Evolutionary conservation across 2,888 invertebrate species (phyloP).

Genomic region (Alviniconcha strummeri): DNA sequence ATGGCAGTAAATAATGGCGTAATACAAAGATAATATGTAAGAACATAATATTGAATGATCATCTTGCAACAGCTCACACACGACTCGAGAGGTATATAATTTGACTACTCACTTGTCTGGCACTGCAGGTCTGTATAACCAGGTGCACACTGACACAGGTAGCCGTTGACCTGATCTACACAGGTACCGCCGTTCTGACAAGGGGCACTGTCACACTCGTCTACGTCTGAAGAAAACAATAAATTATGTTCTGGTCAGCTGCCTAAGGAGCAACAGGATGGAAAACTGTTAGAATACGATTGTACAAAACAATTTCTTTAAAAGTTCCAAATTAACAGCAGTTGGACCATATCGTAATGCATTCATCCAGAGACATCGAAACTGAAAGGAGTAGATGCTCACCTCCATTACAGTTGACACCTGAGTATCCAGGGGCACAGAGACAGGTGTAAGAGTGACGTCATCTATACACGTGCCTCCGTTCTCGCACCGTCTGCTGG

Average conservation of each 20-base stretch:
- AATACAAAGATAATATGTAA: no score
- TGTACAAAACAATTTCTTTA: no score
- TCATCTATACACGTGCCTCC: not conserved
- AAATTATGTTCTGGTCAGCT: no score
- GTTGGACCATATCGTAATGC: no score
- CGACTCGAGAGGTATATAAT: no score
- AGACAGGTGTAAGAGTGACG: not conserved
- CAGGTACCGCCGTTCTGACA: not conserved
- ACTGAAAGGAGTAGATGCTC: not conserved
- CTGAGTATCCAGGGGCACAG: not conserved
- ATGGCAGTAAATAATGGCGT: no score
- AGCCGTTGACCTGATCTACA: constrained; percentile 10
- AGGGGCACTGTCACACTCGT: not conserved
- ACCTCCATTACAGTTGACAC: not conserved
- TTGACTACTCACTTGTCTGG: not conserved
- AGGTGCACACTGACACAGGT: constrained; percentile 16
- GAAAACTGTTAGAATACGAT: no score
- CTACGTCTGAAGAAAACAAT: not conserved
- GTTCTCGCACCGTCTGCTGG: not conserved
- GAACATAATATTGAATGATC: no score
- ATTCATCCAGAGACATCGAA: no score
- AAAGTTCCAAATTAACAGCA: no score
- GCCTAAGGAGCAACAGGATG: no score
- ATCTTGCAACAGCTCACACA: no score
- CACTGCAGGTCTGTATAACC: not conserved